Evolutionary conservation across 2,797 vertebrate species (phyloP), one percentile per base, ranked within the genome.

Genomic region (Acanthopagrus latus): DNA sequence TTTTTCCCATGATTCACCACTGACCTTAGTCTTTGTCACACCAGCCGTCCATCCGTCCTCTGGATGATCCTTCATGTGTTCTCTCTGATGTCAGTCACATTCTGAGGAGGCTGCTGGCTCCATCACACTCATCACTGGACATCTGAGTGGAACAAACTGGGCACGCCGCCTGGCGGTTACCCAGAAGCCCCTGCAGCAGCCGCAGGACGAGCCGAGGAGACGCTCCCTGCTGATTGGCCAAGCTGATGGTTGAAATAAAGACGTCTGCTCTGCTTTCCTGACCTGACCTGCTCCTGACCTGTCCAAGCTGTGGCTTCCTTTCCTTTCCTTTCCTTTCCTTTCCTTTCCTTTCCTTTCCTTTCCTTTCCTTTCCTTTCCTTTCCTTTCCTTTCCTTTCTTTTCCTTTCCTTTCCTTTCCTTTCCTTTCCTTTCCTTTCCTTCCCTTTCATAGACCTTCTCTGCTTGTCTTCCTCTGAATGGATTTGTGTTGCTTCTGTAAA

Each of bases 1-100:
- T 33, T 68, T 70, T 64, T 77, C 62, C 74, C 72, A 46, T 81
- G 83, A 82, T 80, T 79, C 73, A 80, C 55, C 29, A 0, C 81
- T 78, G 86, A 66, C 81, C 81, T 74, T 57, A 71, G 77, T 86
- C 76, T 1, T 33, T 12, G 23, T 52, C 84, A n/a, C 77, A 5
- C 48, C 63, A 29, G 55, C 59, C 46, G 1, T 5, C 10, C 11
- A 5, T 0, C 27, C 25, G 5, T 44, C 43, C 43, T 46, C 51
- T 0, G 2, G 2, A 1, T 16, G 63, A 64, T 27, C 25, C 52
- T 17, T n/a, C 44, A 29, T 55, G 66, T 66, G 23, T 71, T 78
- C 62, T 54, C 73, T 60, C 29, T 72, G 83, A 78, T 52, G 60
- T 33, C 43, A 0, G 50, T 33, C 12, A 0, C 12, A 0, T 23